phyloP scores from a whole-genome alignment of 2,797 vertebrate genomes.

The Babyrousa celebensis region DNA sequence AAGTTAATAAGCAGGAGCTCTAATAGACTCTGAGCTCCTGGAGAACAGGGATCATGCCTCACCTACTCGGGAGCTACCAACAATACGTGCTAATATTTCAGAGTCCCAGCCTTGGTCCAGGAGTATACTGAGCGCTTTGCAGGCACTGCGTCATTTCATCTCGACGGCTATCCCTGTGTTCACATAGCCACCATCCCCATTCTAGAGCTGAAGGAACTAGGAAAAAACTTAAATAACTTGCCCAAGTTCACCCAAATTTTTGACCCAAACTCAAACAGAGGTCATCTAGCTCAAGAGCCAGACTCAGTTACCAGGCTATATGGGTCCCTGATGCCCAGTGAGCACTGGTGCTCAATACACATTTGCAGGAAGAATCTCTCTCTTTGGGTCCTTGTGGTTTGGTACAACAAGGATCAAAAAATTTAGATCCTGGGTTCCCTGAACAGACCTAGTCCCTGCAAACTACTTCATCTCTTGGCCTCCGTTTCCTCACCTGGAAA shows the following conservation, averaged over 20 bases:
- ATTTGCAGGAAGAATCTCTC: background rate
- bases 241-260: background rate
- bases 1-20: slow-evolving; percentile 7
- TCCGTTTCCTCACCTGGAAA: slow-evolving; percentile 44
- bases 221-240: background rate
- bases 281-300: background rate
- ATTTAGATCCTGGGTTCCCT: background rate
- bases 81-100: background rate
- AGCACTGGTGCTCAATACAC: background rate
- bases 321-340: background rate
- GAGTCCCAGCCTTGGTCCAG: background rate
- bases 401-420: background rate
- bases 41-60: background rate
- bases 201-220: background rate
- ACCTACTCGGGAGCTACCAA: background rate
- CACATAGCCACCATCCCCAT: background rate
- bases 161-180: background rate
- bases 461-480: background rate
- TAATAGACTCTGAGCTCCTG: background rate
- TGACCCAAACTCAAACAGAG: slow-evolving; percentile 49
- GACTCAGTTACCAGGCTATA: slow-evolving; percentile 31
- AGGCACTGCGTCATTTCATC: background rate
- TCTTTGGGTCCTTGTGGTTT: background rate
- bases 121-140: background rate
- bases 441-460: background rate